Base-by-base conservation (phyloP, 1,140 invertebrate genomes). In the Pseudomyrmex flavicornis region DNA sequence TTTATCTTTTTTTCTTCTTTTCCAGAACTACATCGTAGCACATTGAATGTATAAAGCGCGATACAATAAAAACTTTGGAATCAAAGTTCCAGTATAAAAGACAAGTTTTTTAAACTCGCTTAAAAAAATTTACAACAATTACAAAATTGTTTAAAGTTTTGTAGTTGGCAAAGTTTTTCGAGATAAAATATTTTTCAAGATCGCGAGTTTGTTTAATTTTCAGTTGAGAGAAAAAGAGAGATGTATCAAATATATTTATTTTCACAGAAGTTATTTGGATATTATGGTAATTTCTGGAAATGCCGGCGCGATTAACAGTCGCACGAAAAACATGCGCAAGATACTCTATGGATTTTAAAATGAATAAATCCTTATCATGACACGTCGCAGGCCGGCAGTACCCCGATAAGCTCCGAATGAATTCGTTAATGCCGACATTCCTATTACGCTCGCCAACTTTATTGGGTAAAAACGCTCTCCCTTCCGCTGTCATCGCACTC, bases 401-500 rank as follows among this genome's bases (percentile, higher is more conserved):
- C 35, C 7, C 54, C 76, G 76, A 80, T 80, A 80, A 80, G 76
- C 76, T 69, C 66, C 76, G 76, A 80, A 80, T 80, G 76, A 80
- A 80, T 66, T 80, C 76, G 69, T 65, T 66, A 69, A 88, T 84
- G 85, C 56, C 85, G 85, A 88, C 86, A 73, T 88, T 88, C 85
- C 86, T 72, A 88, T 88, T 88, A 87, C 63, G 76, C 76, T 72
- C 80, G 70, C 85, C 85, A 87, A 87, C 63, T 87, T 87, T 87
- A 88, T 88, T 88, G 82, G 83, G 86, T 88, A 88, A 88, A 88
- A 87, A 75, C 86, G 73, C 86, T 87, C 82, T 88, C 86, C 86
- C 85, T 87, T 87, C 77, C 86, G 85, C 86, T 80, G 86, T 88
- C 68, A 88, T 73, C 72, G 85, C 82, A 68, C 82, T 73, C 82